Percentiles rank a stretch among this genome's conserved stretches.
phyloP scores from a whole-genome alignment of 1,140 invertebrate genomes.

The Eueides isabella region DNA sequence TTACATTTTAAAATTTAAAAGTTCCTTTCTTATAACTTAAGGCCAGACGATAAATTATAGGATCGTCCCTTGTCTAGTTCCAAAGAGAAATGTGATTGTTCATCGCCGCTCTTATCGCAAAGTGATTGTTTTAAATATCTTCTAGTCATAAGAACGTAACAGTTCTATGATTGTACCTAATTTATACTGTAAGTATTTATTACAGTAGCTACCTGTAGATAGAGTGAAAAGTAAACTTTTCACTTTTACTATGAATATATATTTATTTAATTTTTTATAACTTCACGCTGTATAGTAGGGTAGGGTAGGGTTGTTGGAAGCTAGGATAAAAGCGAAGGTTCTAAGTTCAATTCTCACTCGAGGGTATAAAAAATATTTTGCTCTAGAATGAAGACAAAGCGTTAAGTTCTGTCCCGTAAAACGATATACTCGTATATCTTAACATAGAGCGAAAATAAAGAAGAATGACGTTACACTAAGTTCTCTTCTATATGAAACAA shows the following conservation, averaged over 20 bases:
- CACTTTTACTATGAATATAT: too few species aligned
- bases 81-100: slow-evolving; percentile 22
- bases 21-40: slow-evolving; percentile 15
- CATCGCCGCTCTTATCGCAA: background rate
- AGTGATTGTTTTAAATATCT: slow-evolving; percentile 24
- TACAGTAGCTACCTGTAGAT: background rate
- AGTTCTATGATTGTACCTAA: background rate
- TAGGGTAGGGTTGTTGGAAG: background rate
- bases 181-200: too few species aligned
- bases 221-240: background rate
- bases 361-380: too few species aligned
- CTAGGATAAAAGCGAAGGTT: too few species aligned
- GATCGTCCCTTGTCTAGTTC: slow-evolving; percentile 16
- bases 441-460: too few species aligned
- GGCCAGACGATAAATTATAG: slow-evolving; percentile 26
- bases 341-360: too few species aligned
- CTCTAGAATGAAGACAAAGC: too few species aligned
- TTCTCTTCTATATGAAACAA: too few species aligned
- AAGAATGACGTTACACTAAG: too few species aligned
- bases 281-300: too few species aligned
- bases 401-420: too few species aligned
- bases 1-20: background rate
- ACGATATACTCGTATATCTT: too few species aligned
- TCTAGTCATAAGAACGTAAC: background rate
- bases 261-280: background rate